Evolutionary conservation across 1,140 invertebrate genomes (phyloP).

Genomic region (Trinorchestia longiramus): DNA sequence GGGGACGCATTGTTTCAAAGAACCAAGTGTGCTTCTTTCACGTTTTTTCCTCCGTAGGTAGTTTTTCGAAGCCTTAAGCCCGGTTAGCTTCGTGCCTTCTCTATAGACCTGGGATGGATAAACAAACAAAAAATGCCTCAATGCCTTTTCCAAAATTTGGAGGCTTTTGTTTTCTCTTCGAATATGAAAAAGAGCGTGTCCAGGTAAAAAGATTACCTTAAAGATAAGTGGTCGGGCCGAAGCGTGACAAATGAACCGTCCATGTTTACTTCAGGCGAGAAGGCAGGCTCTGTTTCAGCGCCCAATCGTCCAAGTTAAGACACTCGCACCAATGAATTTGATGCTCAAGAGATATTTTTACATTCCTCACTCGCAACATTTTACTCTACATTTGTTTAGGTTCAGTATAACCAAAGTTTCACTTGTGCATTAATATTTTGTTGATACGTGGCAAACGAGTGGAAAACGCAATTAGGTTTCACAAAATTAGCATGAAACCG

Average conservation of each 20-base stretch:
- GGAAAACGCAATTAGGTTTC: no score
- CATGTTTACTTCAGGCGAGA: constrained; percentile 21
- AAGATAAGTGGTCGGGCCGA: constrained; percentile 16
- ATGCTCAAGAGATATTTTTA: not conserved
- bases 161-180: constrained; percentile 16
- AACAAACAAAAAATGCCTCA: constrained; percentile 49
- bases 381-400: not conserved
- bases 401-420: not conserved
- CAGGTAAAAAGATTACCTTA: constrained; percentile 38
- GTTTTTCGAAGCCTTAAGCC: not conserved
- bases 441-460: not conserved
- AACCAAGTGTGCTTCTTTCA: not conserved
- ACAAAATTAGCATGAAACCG: not conserved
- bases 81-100: not conserved
- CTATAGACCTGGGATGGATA: constrained; percentile 28
- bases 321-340: not conserved
- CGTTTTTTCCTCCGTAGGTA: not conserved
- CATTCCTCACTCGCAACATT: not conserved
- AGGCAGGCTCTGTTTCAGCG: not conserved
- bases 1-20: not conserved
- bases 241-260: constrained; percentile 43
- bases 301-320: not conserved
- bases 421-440: not conserved
- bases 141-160: constrained; percentile 27
- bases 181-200: constrained; percentile 27